phyloP scores from a whole-genome alignment of 1,140 invertebrate genomes.

The Neuroterus valhalla region DNA sequence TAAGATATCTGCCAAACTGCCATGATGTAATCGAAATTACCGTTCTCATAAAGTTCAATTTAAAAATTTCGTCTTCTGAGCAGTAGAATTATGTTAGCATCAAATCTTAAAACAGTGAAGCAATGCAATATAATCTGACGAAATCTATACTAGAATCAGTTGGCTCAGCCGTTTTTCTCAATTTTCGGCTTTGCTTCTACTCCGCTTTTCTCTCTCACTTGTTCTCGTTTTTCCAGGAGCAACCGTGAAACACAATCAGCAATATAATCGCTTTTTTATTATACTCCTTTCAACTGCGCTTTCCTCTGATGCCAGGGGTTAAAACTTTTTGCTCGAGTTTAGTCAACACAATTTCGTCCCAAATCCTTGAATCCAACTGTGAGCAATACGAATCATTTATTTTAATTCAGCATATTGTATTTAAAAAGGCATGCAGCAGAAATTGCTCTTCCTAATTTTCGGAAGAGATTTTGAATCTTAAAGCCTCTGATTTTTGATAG shows the following conservation, averaged over 20 bases:
- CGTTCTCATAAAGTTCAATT: too few species aligned
- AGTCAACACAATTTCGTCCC: slow-evolving; percentile 11
- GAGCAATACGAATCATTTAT: slow-evolving; percentile 43
- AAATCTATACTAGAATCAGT: too few species aligned
- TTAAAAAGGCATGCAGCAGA: background rate
- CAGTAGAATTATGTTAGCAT: too few species aligned
- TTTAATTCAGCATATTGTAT: slow-evolving; percentile 41
- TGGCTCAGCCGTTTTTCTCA: background rate
- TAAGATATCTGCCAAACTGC: too few species aligned
- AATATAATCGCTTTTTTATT: slow-evolving; percentile 39
- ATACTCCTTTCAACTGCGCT: background rate
- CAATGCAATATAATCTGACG: too few species aligned
- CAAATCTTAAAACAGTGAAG: too few species aligned
- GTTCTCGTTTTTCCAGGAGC: background rate
- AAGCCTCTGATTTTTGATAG: background rate
- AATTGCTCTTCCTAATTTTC: background rate
- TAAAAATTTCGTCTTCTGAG: too few species aligned
- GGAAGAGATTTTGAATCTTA: background rate
- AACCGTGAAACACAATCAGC: slow-evolving; percentile 41
- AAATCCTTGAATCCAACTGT: slow-evolving; percentile 11
- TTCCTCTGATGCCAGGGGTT: slow-evolving; percentile 36
- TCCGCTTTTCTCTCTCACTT: background rate
- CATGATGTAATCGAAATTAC: too few species aligned
- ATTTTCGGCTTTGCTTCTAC: slow-evolving; percentile 31
- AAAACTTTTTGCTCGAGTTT: slow-evolving; percentile 37